Base-by-base conservation (phyloP, 1,140 invertebrate genomes). In the Lasioglossum albipes region DNA sequence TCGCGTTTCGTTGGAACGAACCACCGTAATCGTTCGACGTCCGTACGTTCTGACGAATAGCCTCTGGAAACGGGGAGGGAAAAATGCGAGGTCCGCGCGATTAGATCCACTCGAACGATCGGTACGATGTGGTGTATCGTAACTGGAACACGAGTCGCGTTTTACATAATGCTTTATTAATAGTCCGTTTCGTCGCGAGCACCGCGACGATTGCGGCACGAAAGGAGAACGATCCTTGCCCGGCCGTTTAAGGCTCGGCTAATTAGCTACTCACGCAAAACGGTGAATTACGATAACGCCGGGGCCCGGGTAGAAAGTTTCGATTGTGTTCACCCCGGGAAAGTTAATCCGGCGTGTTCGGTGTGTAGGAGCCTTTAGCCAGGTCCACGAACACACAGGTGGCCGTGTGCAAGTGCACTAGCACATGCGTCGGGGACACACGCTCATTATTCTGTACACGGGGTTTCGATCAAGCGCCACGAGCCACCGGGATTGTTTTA, bases 361-460 rank as follows among this genome's bases (percentile, higher is more conserved):
- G 70, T 74, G 77, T 59, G 77, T 13, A 54, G 49, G 18, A 6
- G 42, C 62, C 71, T 79, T 79, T 66, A 79, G 18, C 57, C 22
- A 1, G 16, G 31, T 31, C n/a, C 2, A n/a, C 20, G 1, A 62
- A 16, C 41, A 13, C 16, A 70, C 20, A 52, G 64, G 54, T 64
- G 52, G 61, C 57, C 45, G 20, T 22, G 41, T 20, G 2, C 36
- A 1, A 20, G 61, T 54, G 36, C 49, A 79, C 76, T 0, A 2
- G 13, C 77, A 74, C 77, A 74, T 45, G 18, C 61, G 65, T 18
- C 62, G 36, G n/a, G 61, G 75, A 86, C 87, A 81, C 76, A 86
- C 83, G 84, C 86, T 89, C 88, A 85, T 89, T 89, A 89, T 87
- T 89, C 87, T 72, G 81, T 87, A 89, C 84, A 89, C 83, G 84